Base-by-base conservation (phyloP, 1,140 invertebrate genomes). In the Hermetia illucens region DNA sequence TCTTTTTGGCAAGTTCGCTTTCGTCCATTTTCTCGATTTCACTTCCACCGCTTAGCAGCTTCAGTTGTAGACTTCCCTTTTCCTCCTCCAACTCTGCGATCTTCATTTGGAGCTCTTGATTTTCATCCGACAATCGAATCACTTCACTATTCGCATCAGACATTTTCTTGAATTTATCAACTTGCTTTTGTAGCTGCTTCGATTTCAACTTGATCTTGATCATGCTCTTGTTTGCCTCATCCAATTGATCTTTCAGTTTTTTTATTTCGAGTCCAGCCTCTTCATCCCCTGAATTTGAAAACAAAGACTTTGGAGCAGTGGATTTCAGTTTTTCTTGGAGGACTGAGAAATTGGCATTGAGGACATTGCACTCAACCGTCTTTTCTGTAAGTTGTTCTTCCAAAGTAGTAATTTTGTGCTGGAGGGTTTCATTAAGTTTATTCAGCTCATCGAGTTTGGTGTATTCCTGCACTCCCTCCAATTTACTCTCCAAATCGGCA, bases 61-160 rank as follows among this genome's bases (percentile, higher is more conserved):
- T 77, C 52, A 87, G 66, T 62, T 86, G 81, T 51, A 87, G 71
- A 62, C 84, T 88, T 59, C 82, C 83, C 68, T 86, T 92, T 65
- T 89, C 85, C 58, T 90, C 85, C 64, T 91, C 86, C 35, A 91
- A 63, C 55, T 87, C 77, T 33, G 78, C 76, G 44, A 92, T 72
- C 60, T 77, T 72, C 46, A 88, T 81, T 45, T 78, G 74, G 45
- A 90, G 64, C 47, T 70, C 66, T 44, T 69, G 63, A 40, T 74
- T 66, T 45, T 74, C 70, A 39, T 66, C 62, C 47, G 63, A 61
- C 5, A 78, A 52, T 34, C 63, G 64, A 1, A 75, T 65, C 43
- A 87, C 66, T 61, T 83, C 73, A 31, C 72, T 71, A 56, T 79
- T 75, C 18, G 67, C 52, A 53, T 83, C 77, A 29, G 72, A 75